Conservation (phyloP, 2,113 vertebrate genomes). For the Psephotus haematonotus region DNA sequence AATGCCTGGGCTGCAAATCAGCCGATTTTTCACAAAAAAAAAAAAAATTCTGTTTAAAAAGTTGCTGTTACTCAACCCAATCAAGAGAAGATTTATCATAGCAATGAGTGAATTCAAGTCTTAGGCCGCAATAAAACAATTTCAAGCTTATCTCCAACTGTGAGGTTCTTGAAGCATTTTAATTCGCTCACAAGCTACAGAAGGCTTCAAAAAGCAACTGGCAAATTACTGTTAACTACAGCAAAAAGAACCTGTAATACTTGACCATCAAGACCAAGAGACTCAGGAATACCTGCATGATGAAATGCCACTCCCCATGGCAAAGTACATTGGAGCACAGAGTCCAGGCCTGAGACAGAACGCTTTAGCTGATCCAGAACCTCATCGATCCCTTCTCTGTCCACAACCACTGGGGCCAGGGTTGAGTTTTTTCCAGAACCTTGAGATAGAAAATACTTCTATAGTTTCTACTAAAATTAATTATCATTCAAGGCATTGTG, state of each 20-base stretch:
- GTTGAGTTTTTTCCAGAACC: constrained; percentile 47
- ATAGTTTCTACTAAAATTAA: background rate
- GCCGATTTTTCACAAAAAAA: background rate
- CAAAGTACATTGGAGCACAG: constrained; percentile 86
- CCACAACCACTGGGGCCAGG: constrained; percentile 75
- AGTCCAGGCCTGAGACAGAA: constrained; percentile 87
- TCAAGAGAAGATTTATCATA: background rate
- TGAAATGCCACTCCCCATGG: constrained; percentile 95
- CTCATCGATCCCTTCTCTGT: constrained; percentile 80
- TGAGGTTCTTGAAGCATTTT: background rate
- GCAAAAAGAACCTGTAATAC: background rate
- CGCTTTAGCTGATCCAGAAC: constrained; percentile 87
- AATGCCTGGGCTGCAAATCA: background rate
- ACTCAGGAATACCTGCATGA: constrained; percentile 87
- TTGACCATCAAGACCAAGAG: background rate
- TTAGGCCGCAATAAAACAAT: background rate
- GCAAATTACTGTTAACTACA: background rate
- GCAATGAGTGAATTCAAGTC: background rate
- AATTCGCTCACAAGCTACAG: background rate
- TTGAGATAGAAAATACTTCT: constrained; percentile 21
- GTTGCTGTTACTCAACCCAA: background rate
- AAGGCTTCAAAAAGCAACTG: background rate
- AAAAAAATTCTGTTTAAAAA: background rate
- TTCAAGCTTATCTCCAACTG: background rate
- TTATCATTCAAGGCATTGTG: background rate